Conservation (phyloP, 2,797 vertebrate species). For the Cyclopterus lumpus region DNA sequence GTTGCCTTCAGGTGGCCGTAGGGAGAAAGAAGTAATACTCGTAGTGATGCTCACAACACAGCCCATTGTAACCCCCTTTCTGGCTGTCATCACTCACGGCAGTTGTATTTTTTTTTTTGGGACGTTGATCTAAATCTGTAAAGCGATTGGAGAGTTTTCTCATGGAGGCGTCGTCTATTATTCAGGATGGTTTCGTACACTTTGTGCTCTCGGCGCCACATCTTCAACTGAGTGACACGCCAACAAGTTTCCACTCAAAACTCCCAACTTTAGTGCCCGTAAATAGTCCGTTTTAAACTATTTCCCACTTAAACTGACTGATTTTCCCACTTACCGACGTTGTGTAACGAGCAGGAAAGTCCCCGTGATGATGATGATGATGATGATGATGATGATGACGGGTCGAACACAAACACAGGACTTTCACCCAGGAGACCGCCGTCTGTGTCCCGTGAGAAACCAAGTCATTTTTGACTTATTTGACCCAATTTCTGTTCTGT, state of each 20-base stretch:
- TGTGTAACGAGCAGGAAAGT: background rate
- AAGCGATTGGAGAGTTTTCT: background rate
- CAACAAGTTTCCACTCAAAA: background rate
- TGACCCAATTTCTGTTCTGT: background rate
- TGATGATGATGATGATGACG: too few relatives aligned
- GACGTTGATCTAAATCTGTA: constrained; percentile 3
- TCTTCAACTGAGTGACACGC: background rate
- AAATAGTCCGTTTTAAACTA: too few relatives aligned
- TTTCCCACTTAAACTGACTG: background rate
- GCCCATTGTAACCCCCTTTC: background rate
- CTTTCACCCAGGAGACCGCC: constrained; percentile 1
- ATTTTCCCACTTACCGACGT: too few relatives aligned
- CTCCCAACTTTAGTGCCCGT: background rate
- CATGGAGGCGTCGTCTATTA: background rate
- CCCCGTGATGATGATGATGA: background rate
- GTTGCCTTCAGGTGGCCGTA: background rate
- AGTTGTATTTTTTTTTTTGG: background rate
- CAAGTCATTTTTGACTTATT: background rate
- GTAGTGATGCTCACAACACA: background rate
- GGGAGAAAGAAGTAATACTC: background rate
- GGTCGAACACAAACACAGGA: background rate
- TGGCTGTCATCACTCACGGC: background rate
- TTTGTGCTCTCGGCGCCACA: background rate
- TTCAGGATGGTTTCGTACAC: background rate
- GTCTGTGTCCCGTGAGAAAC: background rate